Evolutionary conservation across 1,140 invertebrate species (phyloP).

Genomic region (Agraylea sexmaculata): DNA sequence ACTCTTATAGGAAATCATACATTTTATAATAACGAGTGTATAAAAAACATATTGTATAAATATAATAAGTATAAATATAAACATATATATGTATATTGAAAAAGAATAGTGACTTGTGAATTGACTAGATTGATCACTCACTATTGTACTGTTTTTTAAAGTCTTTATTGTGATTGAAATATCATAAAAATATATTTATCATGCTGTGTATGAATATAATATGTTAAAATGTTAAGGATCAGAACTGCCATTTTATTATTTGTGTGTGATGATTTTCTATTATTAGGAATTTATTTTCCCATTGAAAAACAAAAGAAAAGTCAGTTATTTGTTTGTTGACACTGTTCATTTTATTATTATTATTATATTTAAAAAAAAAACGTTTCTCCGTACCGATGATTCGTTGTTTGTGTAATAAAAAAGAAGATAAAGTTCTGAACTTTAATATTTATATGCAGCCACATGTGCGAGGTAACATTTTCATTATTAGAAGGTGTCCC

Average conservation of each 20-base stretch:
- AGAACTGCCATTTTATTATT: too few relatives aligned
- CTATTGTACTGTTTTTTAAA: conserved; percentile 7
- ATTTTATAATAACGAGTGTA: too few relatives aligned
- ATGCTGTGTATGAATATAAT: conserved; percentile 17
- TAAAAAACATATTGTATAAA: too few relatives aligned
- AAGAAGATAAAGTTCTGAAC: conserved; percentile 5
- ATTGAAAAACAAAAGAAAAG: too few relatives aligned
- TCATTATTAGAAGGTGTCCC: conserved; percentile 13
- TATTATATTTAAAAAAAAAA: neutral
- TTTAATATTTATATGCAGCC: conserved; percentile 9
- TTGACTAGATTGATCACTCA: too few relatives aligned
- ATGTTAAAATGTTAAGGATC: conserved; percentile 10
- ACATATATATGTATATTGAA: too few relatives aligned
- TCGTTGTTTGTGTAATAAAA: neutral
- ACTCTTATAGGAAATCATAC: too few relatives aligned
- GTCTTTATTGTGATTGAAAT: conserved; percentile 17
- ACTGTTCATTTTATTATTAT: neutral
- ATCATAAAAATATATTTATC: conserved; percentile 14
- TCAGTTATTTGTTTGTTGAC: neutral
- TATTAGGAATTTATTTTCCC: too few relatives aligned
- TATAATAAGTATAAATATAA: too few relatives aligned
- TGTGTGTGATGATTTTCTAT: too few relatives aligned
- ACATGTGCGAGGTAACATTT: conserved; percentile 8
- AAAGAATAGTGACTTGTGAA: too few relatives aligned
- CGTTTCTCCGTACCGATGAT: neutral